phyloP scores from a whole-genome alignment of 2,797 vertebrate species.

The Hipposideros larvatus region DNA sequence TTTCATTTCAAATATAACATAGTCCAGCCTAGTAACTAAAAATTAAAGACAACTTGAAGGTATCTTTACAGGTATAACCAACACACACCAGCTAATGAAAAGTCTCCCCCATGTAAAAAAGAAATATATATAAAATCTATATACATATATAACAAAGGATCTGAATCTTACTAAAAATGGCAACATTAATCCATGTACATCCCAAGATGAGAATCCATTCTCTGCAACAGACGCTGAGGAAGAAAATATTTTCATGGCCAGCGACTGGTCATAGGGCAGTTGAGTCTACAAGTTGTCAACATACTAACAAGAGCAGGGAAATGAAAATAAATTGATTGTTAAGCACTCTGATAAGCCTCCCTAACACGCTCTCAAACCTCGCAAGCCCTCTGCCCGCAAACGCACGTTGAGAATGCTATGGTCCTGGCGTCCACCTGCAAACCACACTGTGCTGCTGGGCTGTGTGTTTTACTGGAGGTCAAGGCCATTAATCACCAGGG shows the following conservation, averaged over 20 bases:
- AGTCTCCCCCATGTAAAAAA: fast-evolving
- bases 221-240: not conserved
- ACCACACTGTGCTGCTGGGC: conserved; percentile 86
- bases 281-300: conserved; percentile 77
- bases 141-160: not conserved
- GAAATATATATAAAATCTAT: no score
- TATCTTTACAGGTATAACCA: not conserved
- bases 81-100: not conserved
- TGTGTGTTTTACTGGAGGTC: conserved; percentile 93
- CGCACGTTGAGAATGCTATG: not conserved
- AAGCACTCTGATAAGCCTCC: conserved; percentile 80
- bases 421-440: conserved; percentile 79
- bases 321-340: conserved; percentile 83
- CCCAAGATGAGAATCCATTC: not conserved
- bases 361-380: conserved; percentile 72
- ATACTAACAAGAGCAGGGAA: conserved; percentile 72
- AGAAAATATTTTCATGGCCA: conserved; percentile 1
- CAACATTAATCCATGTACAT: fast-evolving
- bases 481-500: conserved; percentile 95
- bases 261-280: conserved; percentile 57
- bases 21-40: not conserved
- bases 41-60: fast-evolving
- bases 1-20: not conserved
- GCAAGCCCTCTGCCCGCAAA: conserved; percentile 57
- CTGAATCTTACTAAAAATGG: no score